phyloP scores from a whole-genome alignment of 2,888 invertebrate genomes.

The Chaetogeoica ovagalla region DNA sequence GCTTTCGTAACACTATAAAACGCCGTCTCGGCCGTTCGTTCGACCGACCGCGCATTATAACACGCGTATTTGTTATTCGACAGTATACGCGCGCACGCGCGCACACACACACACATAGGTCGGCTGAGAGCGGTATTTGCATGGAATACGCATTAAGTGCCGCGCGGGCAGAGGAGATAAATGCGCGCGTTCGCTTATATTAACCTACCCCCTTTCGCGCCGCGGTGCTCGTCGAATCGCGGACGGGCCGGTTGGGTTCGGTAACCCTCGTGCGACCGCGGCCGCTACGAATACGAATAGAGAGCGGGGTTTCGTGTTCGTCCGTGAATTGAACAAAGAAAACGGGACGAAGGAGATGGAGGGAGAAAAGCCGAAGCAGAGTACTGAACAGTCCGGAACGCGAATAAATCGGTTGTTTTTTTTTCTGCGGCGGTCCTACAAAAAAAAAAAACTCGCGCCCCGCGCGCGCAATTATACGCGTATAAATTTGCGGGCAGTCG shows the following conservation, averaged over 20 bases:
- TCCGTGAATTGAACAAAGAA: conserved; percentile 52
- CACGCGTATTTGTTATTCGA: too few species aligned
- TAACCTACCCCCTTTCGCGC: too few species aligned
- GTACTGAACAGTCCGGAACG: too few species aligned
- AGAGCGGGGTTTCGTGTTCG: neutral
- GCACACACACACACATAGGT: too few species aligned
- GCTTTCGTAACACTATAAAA: too few species aligned
- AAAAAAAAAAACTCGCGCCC: conserved; percentile 37
- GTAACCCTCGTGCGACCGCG: neutral
- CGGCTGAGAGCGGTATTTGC: conserved; percentile 36
- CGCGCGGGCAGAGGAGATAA: conserved; percentile 49
- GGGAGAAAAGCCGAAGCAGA: neutral
- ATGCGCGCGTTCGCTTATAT: conserved; percentile 27
- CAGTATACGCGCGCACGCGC: too few species aligned
- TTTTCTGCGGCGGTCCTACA: conserved; percentile 9
- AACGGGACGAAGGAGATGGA: neutral
- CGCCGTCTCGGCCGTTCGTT: too few species aligned
- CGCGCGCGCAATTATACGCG: neutral
- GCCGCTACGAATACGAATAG: conserved; percentile 33
- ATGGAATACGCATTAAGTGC: conserved; percentile 51
- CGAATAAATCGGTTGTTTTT: conserved; percentile 52
- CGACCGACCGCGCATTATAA: too few species aligned
- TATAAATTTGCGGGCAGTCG: conserved; percentile 6
- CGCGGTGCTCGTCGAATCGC: neutral
- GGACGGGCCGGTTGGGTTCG: neutral